These are phyloP conservation scores for Diuraphis noxia DNA, from an alignment of 1,140 invertebrate species.

Conservation along the genomic window DNA sequence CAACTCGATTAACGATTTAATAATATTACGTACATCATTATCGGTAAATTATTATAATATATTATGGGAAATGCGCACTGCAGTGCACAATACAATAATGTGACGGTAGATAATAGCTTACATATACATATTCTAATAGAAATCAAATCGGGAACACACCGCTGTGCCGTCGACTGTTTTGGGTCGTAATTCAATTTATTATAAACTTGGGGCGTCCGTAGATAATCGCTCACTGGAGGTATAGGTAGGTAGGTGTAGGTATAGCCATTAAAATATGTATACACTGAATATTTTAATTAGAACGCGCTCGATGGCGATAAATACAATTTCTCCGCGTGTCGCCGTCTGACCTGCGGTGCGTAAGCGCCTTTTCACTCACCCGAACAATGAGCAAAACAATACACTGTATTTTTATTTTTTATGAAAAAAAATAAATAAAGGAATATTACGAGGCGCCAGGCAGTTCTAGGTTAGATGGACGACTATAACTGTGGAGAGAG, in stretches of 20 bases:
- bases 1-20: background rate
- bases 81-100: background rate
- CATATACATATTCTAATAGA: background rate
- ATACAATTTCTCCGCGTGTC: background rate
- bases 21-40: background rate
- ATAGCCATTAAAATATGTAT: background rate
- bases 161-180: background rate
- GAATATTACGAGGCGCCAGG: background rate
- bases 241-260: background rate
- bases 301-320: background rate
- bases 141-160: background rate
- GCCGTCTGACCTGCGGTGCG: background rate
- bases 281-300: slow-evolving; percentile 15
- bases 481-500: background rate
- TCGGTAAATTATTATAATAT: background rate
- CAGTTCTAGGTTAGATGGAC: background rate
- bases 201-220: background rate
- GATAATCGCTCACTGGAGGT: background rate
- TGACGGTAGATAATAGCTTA: background rate
- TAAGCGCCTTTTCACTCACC: background rate
- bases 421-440: background rate
- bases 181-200: slow-evolving; percentile 1
- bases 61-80: background rate
- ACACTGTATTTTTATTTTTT: background rate
- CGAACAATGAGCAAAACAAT: background rate